phyloP scores from a whole-genome alignment of 2,797 vertebrate species.

The Protonibea diacanthus region DNA sequence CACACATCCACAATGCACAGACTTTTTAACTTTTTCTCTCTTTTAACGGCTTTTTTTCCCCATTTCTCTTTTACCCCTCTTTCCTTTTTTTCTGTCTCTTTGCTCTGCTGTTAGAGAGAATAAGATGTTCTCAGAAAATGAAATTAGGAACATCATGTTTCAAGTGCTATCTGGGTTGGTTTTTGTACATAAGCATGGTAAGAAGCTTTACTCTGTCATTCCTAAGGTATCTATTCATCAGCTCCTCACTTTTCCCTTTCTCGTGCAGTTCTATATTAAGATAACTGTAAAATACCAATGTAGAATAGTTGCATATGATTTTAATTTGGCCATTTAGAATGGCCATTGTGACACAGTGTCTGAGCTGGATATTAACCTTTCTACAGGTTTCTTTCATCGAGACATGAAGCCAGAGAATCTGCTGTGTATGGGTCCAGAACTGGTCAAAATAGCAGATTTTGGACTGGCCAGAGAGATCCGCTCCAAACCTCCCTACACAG shows the following conservation, averaged over 20 bases:
- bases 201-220: conserved; percentile 63
- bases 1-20: conserved; percentile 52
- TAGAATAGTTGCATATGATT: background rate
- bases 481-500: conserved; percentile 97
- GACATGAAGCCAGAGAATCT: conserved; percentile 99
- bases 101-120: conserved; percentile 79
- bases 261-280: background rate
- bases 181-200: conserved; percentile 88
- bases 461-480: conserved; percentile 97
- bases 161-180: conserved; percentile 85
- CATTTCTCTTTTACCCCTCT: conserved; percentile 49
- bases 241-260: conserved; percentile 5
- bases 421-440: conserved; percentile 97
- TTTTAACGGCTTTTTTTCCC: conserved; percentile 42
- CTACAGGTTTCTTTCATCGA: conserved; percentile 95
- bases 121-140: conserved; percentile 88
- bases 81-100: conserved; percentile 50
- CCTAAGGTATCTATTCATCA: conserved; percentile 1
- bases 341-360: background rate
- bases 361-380: conserved; percentile 14
- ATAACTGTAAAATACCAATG: background rate
- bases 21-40: conserved; percentile 28
- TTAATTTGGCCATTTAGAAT: background rate
- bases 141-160: conserved; percentile 89
- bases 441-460: conserved; percentile 99